Base-by-base conservation (phyloP, 2,888 invertebrate species). In the Sisyra terminalis region DNA sequence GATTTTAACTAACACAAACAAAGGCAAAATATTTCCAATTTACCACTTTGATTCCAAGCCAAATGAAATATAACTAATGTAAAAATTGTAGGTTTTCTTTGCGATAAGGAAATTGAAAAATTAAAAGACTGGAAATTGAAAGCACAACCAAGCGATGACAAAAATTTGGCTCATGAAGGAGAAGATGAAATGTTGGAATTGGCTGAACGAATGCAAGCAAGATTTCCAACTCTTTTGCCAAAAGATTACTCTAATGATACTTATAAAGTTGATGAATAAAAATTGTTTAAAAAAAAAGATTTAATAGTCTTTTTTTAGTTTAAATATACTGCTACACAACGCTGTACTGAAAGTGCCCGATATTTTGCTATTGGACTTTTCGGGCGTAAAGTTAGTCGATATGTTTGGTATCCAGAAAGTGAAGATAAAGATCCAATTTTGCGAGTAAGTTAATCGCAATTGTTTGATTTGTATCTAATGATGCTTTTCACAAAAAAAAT, bases 351-450 rank as follows among this genome's bases (percentile, higher is more conserved):
- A 52, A 88, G 88, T 59, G 85, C 85, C 0, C 69, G 69, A 51
- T 69, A 73, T 56, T 88, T 87, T 63, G 71, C 77, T 1, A 66
- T 73, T 40, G 87, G 87, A 1, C 59, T 88, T 35, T 87, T 88
- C 62, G 81, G 80, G 10, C 67, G 70, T 47, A 64, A 70, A 50
- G 67, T 69, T 15, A 70, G 73, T 14, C 63, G 67, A 40, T 59
- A 71, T 48, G 73, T 86, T 9, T 62, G 66, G 53, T 84, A 73
- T 63, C 75, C 76, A 16, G 67, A 74, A 48, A 70, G 81, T 3
- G 55, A 71, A 17, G 66, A 73, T 52, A 67, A 66, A 43, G 80
- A 82, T 61, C 73, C 74, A 29, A 61, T 83, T 39, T 57, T 84
- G 47, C 65, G 82, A 59, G 83, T 83, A 65, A 64, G 64, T 60